Evolutionary conservation across 2,113 vertebrate species (phyloP), one percentile per base, ranked within the genome.

Genomic region (Amblyopsis rosae): DNA sequence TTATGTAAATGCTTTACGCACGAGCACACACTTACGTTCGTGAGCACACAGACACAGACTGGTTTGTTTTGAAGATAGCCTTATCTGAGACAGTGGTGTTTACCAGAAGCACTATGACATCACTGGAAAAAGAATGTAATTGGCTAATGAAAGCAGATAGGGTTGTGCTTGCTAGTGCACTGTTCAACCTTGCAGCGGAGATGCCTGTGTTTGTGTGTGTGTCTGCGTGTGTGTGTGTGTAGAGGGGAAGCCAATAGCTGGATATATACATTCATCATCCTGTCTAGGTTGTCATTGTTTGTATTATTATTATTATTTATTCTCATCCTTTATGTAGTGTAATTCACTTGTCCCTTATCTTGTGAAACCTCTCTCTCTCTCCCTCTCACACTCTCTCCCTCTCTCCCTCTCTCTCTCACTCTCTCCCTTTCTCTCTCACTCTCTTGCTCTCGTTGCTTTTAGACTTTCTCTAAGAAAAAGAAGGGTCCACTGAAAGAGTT

Each of bases 121-220:
- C 76, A 72, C 60, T 68, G 59, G 80, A 80, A 76, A 63, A 72
- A 78, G 70, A 81, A 75, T 74, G 81, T 86, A 81, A 88, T 81
- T 77, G 79, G 58, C 81, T 87, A 87, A 89, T 88, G 80, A 90
- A 85, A 86, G 72, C 60, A 84, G 74, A 90, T 81, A 88, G 83
- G 82, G 79, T 57, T 73, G 63, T 69, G 81, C 81, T 69, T 73
- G 71, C 71, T 45, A 26, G 65, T 87, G 79, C 74, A 82, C 68
- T 82, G 87, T 77, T 79, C 69, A 78, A 63, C 71, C 66, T 80
- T 53, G 33, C 72, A 57, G 64, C 33, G 47, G 41, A 69, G 12
- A 17, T 51, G 62, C 32, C 16, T 17, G 19, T 12, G 16, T 50
- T 26, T 53, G 63, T 77, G 62, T 56, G 70, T 57, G 51, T 77